Evolutionary conservation across 2,888 invertebrate species (phyloP), one percentile per base, ranked within the genome.

Genomic region (Lypha dubia): DNA sequence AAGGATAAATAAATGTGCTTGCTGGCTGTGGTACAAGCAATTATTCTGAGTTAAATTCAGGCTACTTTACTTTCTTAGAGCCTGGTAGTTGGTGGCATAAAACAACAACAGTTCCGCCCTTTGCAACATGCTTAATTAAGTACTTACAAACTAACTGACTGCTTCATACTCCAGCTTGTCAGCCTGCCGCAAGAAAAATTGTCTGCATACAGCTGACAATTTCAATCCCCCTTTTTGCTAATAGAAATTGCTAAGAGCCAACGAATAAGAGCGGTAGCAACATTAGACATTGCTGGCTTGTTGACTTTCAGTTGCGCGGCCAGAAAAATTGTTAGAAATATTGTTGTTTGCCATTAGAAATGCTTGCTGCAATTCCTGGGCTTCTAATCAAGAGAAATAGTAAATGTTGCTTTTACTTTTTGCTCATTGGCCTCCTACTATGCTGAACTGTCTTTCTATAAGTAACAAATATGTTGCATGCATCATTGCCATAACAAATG

Each of bases 21-120:
- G 56, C 38, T 35, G 20, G 5, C 2, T 28, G 28, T 28, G 2
- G 28, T 28, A 28, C 28, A 28, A 4, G 44, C 28, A 44, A 38
- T 11, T 3, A 38, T 41, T 56, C 32, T 65, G 22, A 20, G 13
- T 63, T 38, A 22, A 32, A 17, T 70, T 62, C 22, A 6, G 4
- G 1, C 6, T 65, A n/a, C 51, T 71, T 38, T 62, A 41, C 49
- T 35, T 74, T 35, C 62, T 87, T 86, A 17, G 58, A 77, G 74
- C 90, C 90, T 88, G 89, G 88, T 88, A 85, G 87, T 88, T 90
- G 89, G 91, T 90, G 91, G 91, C 90, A 91, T 88, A 89, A 89
- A 90, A 90, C 91, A 90, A 91, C 90, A 90, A 91, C 90, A 91
- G 89, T 90, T 88, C 89, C 89, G 86, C 82, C 87, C 83, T 86